Evolutionary conservation across 2,113 vertebrate genomes (phyloP).

Genomic region (Picathartes gymnocephalus): DNA sequence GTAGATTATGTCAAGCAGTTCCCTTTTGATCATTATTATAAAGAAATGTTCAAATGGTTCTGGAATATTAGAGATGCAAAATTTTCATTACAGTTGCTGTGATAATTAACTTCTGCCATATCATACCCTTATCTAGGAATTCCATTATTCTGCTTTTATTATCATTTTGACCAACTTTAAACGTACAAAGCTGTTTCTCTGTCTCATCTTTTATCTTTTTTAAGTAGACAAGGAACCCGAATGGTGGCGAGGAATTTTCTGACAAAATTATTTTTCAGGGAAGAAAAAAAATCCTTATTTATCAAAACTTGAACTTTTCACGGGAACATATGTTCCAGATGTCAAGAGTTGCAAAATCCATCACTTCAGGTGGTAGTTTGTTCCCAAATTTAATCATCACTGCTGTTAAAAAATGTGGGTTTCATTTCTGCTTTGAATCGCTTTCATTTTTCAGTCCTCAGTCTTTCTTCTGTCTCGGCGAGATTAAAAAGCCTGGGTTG

Average conservation of each 20-base stretch:
- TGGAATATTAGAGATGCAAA: conserved; percentile 13
- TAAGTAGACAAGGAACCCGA: background rate
- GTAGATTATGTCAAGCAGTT: conserved; percentile 31
- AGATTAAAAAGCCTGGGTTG: conserved; percentile 59
- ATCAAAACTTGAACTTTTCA: conserved; percentile 61
- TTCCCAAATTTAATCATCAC: conserved; percentile 64
- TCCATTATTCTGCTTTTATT: conserved; percentile 38
- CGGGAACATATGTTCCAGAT: conserved; percentile 38
- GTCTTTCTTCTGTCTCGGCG: conserved; percentile 50
- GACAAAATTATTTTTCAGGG: conserved; percentile 27
- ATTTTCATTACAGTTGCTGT: background rate
- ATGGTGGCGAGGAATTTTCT: conserved; percentile 5
- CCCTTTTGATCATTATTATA: conserved; percentile 25
- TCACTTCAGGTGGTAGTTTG: conserved; percentile 62
- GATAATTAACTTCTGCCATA: conserved; percentile 23
- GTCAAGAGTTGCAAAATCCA: conserved; percentile 58
- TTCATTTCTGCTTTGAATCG: conserved; percentile 64
- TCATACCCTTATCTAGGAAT: background rate
- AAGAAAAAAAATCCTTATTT: conserved; percentile 22
- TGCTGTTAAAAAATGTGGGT: conserved; percentile 58
- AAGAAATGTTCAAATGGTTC: conserved; percentile 24
- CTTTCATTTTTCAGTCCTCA: conserved; percentile 62
- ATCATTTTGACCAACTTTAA: conserved; percentile 42
- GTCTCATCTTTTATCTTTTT: background rate
- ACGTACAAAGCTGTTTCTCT: background rate